phyloP scores from a whole-genome alignment of 2,797 vertebrate genomes.

The Nyctibius grandis region DNA sequence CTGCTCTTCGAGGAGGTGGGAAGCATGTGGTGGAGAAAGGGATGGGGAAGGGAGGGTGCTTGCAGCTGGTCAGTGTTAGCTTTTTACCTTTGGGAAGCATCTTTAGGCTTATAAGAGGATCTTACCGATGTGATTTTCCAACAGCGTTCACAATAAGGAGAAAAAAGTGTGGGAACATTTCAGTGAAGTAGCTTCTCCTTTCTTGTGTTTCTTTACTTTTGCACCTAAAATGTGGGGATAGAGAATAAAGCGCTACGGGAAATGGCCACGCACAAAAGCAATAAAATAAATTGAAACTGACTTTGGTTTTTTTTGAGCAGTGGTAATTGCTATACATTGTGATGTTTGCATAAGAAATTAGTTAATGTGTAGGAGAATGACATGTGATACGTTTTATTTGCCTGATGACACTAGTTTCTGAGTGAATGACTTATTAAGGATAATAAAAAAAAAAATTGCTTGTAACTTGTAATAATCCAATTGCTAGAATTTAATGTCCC shows the following conservation, averaged over 20 bases:
- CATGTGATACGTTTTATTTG: constrained; percentile 78
- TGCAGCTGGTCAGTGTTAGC: not conserved
- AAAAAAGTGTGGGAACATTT: not conserved
- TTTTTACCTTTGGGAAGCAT: not conserved
- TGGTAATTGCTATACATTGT: constrained; percentile 81
- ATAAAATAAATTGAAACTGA: constrained; percentile 81
- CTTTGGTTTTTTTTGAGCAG: constrained; percentile 74
- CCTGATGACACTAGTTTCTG: constrained; percentile 76
- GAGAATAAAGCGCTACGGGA: constrained; percentile 67
- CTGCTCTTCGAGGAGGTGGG: not conserved
- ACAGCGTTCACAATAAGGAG: not conserved
- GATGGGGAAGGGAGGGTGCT: not conserved
- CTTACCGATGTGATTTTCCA: not conserved
- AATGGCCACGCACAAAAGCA: constrained; percentile 75
- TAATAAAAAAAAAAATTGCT: constrained; percentile 80
- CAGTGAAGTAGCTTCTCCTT: constrained; percentile 30
- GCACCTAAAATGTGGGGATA: constrained; percentile 52
- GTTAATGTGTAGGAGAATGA: constrained; percentile 78
- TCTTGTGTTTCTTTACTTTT: constrained; percentile 57
- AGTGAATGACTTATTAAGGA: constrained; percentile 82
- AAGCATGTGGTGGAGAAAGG: not conserved
- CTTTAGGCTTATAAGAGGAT: not conserved
- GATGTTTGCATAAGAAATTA: constrained; percentile 83
- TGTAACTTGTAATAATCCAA: constrained; percentile 78
- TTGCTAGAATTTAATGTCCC: constrained; percentile 77